Percentiles rank a stretch among this genome's conserved stretches.
These are phyloP conservation scores for Nesidiocoris tenuis DNA, from an alignment of 2,888 invertebrate genomes.

Conservation along the genomic window DNA sequence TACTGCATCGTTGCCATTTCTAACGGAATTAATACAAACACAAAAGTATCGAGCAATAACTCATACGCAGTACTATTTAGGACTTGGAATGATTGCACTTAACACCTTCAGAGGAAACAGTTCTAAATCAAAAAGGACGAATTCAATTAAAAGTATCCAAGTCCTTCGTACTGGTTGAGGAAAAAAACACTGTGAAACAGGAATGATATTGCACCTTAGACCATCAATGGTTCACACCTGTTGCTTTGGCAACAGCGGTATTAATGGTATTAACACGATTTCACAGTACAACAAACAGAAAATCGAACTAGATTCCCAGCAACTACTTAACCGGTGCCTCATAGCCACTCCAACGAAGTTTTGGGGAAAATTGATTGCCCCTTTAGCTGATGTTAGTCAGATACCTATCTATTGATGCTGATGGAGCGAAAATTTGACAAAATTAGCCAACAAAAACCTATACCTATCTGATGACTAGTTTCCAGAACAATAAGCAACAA, in stretches of 20 bases:
- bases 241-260: conserved; percentile 42
- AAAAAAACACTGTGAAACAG: neutral
- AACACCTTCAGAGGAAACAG: neutral
- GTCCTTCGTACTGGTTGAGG: conserved; percentile 28
- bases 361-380: too few relatives aligned
- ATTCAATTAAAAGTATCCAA: conserved; percentile 30
- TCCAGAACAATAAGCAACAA: too few relatives aligned
- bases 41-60: neutral
- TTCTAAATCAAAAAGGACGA: too few relatives aligned
- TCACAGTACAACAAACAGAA: neutral
- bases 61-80: conserved; percentile 25
- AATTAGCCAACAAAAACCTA: too few relatives aligned
- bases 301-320: conserved; percentile 9
- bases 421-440: too few relatives aligned
- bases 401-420: too few relatives aligned
- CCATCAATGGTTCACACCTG: conserved; percentile 43
- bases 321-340: too few relatives aligned
- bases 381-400: too few relatives aligned
- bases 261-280: conserved; percentile 24
- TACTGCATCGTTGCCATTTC: neutral
- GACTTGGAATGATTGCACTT: conserved; percentile 31
- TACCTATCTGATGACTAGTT: too few relatives aligned
- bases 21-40: neutral
- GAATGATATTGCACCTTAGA: conserved; percentile 27
- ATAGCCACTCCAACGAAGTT: too few relatives aligned